phyloP scores from a whole-genome alignment of 1,140 invertebrate genomes.

The Anastrepha ludens region DNA sequence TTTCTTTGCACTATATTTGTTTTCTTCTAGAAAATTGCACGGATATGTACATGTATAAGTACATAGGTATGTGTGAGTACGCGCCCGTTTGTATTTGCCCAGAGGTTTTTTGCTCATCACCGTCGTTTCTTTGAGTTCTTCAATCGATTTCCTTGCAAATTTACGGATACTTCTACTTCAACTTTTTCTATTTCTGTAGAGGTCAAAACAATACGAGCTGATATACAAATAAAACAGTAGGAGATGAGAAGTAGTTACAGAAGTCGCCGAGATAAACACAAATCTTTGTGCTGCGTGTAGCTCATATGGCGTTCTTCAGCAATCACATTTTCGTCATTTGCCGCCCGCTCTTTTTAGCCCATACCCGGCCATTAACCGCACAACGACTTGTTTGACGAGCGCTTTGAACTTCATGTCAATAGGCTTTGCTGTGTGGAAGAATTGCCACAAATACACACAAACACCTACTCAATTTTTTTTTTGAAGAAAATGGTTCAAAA shows the following conservation, averaged over 20 bases:
- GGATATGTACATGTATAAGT: neutral
- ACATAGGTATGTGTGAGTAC: neutral
- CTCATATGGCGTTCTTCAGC: neutral
- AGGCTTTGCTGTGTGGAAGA: neutral
- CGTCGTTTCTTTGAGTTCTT: neutral
- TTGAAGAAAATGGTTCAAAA: too few relatives aligned
- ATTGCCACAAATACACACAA: neutral
- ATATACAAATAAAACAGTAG: too few relatives aligned
- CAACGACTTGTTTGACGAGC: slow-evolving; percentile 14
- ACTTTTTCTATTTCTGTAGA: neutral
- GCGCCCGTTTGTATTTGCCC: neutral
- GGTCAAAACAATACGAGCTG: neutral
- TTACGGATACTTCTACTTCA: neutral
- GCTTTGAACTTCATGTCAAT: slow-evolving; percentile 15
- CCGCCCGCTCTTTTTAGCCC: neutral
- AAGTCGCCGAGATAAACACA: neutral
- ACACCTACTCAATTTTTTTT: too few relatives aligned
- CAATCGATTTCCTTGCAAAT: neutral
- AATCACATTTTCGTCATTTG: neutral
- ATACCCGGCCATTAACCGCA: neutral
- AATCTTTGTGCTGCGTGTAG: neutral
- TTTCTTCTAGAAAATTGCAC: neutral
- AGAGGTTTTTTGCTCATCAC: slow-evolving; percentile 17
- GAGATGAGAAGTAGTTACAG: neutral
- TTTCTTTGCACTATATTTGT: neutral